Base-by-base conservation (phyloP, 2,888 invertebrate species). In the Metalampra italica region DNA sequence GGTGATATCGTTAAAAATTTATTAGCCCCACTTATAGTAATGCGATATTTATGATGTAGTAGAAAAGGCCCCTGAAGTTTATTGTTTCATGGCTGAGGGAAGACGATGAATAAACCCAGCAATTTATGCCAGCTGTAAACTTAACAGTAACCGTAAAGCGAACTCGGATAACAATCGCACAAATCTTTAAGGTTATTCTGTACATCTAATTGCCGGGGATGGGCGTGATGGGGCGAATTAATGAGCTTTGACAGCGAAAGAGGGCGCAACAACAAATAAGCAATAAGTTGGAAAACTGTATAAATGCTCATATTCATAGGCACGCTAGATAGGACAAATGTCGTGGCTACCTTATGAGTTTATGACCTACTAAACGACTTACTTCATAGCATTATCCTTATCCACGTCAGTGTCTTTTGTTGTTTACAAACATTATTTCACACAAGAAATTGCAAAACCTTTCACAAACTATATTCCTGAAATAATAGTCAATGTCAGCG, bases 1-100 rank as follows among this genome's bases (percentile, higher is more conserved):
- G 55, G 71, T 68, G 66, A 77, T 78, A 71, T 75, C 78, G 75
- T 82, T 71, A 82, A 79, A 66, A 65, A 75, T 83, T 85, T 81
- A 85, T 72, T 76, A 72, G 65, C n/a, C 61, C 69, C 76, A 80
- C 82, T 85, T 82, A 81, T 76, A 82, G 78, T 78, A 82, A 82
- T 78, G 69, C 62, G 75, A 80, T 84, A 84, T 85, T 85, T 85
- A 85, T 78, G 77, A 77, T 68, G 66, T 66, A 72, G 62, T 66
- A 75, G 76, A 69, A 79, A 74, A 71, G 64, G 60, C 61, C 68
- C 68, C 65, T 63, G 62, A 57, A 74, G 69, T 83, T 81, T 85
- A 82, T 82, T 82, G 82, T 82, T 82, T 74, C 79, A 79, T 80
- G 78, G 66, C 78, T 68, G 74, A 70, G 55, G 64, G 68, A 66